Conservation (phyloP, 2,797 vertebrate genomes). For the Lycodopsis pacificus region DNA sequence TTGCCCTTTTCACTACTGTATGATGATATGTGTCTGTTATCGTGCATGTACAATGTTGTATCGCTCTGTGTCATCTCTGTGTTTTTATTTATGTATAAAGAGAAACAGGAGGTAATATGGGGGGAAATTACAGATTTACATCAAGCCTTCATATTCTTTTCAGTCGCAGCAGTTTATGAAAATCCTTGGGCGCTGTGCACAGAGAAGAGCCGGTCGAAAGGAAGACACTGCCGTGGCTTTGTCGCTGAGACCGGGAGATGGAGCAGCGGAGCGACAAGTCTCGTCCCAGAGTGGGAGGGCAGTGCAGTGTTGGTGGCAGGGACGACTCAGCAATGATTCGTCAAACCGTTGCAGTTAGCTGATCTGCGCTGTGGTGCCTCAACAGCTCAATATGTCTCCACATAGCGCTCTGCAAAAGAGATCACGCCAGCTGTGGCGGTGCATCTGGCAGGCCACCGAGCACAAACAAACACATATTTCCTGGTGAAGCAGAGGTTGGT, state of each 20-base stretch:
- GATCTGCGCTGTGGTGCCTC: slow-evolving; percentile 17
- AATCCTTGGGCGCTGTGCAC: background rate
- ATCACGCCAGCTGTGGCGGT: slow-evolving; percentile 8
- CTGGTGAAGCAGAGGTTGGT: slow-evolving; percentile 1
- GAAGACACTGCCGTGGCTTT: slow-evolving; percentile 22
- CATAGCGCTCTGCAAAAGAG: background rate
- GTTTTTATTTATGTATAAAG: slow-evolving; percentile 6
- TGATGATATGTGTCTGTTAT: slow-evolving; percentile 12
- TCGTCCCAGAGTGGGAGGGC: slow-evolving; percentile 6
- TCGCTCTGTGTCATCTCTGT: slow-evolving; percentile 27
- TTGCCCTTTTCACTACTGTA: slow-evolving; percentile 23
- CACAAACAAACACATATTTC: slow-evolving; percentile 36
- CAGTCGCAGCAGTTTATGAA: background rate
- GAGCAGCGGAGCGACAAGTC: slow-evolving; percentile 20
- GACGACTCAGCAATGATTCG: slow-evolving; percentile 17
- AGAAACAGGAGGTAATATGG: slow-evolving; percentile 26
- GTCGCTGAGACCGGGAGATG: slow-evolving; percentile 22
- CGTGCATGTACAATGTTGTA: slow-evolving; percentile 31
- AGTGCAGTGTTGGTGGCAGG: slow-evolving; percentile 8
- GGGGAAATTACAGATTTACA: slow-evolving; percentile 32
- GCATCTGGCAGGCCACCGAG: slow-evolving; percentile 30
- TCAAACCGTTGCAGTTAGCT: slow-evolving; percentile 32
- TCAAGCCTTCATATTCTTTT: slow-evolving; percentile 12
- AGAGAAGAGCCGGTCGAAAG: background rate
- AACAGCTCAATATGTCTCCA: slow-evolving; percentile 38